Evolutionary conservation across 2,113 vertebrate genomes (phyloP).

Genomic region (Sterrhoptilus dennistouni): DNA sequence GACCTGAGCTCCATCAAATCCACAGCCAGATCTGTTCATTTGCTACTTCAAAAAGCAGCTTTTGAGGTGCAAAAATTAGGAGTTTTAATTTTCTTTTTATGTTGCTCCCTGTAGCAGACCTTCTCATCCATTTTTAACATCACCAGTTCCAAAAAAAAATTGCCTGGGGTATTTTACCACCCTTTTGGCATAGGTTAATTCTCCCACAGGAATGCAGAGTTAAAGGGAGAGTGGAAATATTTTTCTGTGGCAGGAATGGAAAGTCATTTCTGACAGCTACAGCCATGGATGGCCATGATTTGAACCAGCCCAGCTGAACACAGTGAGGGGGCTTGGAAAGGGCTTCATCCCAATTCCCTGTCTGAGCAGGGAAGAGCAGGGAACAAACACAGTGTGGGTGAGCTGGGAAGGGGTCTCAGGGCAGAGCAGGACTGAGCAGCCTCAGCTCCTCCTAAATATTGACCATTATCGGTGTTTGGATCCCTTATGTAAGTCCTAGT

Average conservation of each 20-base stretch:
- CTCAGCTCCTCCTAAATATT: not conserved
- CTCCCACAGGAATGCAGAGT: not conserved
- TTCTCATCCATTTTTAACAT: not conserved
- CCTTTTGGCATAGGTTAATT: not conserved
- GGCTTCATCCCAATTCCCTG: not conserved
- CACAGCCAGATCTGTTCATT: not conserved
- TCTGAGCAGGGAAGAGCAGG: not conserved
- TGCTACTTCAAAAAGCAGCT: not conserved
- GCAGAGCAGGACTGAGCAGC: not conserved
- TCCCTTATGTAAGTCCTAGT: not conserved
- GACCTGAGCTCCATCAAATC: not conserved
- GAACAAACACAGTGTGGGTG: accelerated
- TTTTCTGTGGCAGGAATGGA: not conserved
- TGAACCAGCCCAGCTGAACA: not conserved
- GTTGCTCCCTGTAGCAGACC: not conserved
- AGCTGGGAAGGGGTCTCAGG: not conserved
- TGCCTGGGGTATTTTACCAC: not conserved
- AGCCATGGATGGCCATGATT: not conserved
- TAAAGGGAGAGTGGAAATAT: not conserved
- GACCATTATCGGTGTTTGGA: not conserved
- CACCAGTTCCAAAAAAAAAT: not conserved
- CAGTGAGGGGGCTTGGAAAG: accelerated
- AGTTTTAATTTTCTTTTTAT: not conserved
- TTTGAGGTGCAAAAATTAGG: not conserved
- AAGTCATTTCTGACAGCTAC: accelerated